Evolutionary conservation across 1,140 invertebrate species (phyloP).

Genomic region (Halesus radiatus): DNA sequence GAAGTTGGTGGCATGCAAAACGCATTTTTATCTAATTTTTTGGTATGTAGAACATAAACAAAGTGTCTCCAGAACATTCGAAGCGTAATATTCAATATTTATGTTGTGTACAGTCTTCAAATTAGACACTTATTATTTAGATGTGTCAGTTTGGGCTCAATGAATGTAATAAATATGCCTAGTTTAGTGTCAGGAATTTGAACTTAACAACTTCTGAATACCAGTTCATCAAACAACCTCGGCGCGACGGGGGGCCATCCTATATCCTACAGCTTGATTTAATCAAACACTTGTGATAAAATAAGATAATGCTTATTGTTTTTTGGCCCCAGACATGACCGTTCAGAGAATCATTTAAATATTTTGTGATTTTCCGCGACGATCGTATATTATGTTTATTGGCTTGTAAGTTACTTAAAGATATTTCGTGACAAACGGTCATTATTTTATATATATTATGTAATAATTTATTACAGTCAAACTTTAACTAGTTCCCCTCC

Average conservation of each 20-base stretch:
- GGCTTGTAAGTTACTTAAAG: not conserved
- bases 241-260: not conserved
- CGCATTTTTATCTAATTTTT: too few relatives aligned
- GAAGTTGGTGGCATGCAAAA: too few relatives aligned
- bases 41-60: too few relatives aligned
- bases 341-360: not conserved
- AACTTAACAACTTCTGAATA: constrained; percentile 19
- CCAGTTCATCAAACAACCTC: constrained; percentile 14
- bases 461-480: too few relatives aligned
- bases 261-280: too few relatives aligned
- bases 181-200: constrained; percentile 15
- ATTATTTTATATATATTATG: not conserved
- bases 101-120: too few relatives aligned
- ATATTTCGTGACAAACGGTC: constrained; percentile 6
- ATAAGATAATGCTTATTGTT: not conserved
- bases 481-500: too few relatives aligned
- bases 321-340: not conserved
- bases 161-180: not conserved
- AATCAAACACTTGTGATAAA: too few relatives aligned
- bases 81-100: too few relatives aligned
- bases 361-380: not conserved
- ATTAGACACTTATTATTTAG: too few relatives aligned
- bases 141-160: too few relatives aligned
- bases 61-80: too few relatives aligned
- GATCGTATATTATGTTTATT: not conserved